Percentiles rank a stretch among this genome's conserved stretches.
These are phyloP conservation scores for Drosophila greeni DNA, from an alignment of 2,888 invertebrate genomes.

Conservation along the genomic window DNA sequence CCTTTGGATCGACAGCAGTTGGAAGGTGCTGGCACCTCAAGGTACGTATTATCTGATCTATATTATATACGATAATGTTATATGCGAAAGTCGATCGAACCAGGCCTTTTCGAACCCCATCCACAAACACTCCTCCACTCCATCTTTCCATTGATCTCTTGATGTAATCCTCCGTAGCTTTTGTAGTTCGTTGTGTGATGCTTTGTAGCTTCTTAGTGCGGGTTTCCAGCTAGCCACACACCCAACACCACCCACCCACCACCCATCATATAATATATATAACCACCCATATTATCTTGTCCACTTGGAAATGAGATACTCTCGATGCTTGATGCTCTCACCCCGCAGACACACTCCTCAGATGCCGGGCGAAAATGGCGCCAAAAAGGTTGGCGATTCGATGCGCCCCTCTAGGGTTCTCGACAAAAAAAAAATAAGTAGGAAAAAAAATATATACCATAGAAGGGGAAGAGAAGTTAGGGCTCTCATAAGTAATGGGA, in stretches of 20 bases:
- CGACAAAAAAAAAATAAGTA: background rate
- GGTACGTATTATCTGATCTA: slow-evolving; percentile 65
- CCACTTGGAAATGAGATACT: slow-evolving; percentile 23
- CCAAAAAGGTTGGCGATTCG: slow-evolving; percentile 49
- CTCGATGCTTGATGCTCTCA: slow-evolving; percentile 1
- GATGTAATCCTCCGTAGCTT: slow-evolving; percentile 30
- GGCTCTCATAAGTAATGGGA: slow-evolving; percentile 30
- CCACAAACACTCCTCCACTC: slow-evolving; percentile 21
- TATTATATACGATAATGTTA: too few species aligned
- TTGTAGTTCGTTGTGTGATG: slow-evolving; percentile 43
- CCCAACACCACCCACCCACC: background rate
- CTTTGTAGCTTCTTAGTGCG: slow-evolving; percentile 38
- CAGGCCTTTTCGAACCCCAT: slow-evolving; percentile 20
- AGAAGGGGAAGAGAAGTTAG: background rate
- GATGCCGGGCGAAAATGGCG: slow-evolving; percentile 57
- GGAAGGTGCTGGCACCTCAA: slow-evolving; percentile 79
- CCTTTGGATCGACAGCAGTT: slow-evolving; percentile 78
- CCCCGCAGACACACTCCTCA: slow-evolving; percentile 8
- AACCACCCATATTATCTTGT: background rate
- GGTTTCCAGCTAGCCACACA: slow-evolving; percentile 6
- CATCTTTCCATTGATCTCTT: slow-evolving; percentile 40
- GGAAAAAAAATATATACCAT: background rate
- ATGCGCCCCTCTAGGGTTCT: slow-evolving; percentile 46
- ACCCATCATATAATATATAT: slow-evolving; percentile 2
- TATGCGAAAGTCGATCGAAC: slow-evolving; percentile 4